Evolutionary conservation across 2,888 invertebrate species (phyloP), one percentile per base, ranked within the genome.

Genomic region (Lasioglossum marginatum): DNA sequence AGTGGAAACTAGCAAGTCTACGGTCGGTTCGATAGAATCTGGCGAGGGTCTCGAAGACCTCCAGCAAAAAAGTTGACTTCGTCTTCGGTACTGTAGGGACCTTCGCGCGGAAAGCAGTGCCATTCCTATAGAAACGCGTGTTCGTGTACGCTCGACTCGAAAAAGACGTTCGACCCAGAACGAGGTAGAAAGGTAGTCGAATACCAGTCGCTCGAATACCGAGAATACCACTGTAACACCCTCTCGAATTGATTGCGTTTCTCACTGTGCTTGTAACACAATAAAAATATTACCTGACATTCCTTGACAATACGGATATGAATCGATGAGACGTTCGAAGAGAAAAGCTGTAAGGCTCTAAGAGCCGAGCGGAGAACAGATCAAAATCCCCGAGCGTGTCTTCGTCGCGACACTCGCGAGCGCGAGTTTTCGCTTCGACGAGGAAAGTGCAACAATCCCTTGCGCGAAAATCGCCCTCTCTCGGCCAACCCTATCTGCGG

Each of bases 111-210:
- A 81, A 40, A 88, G 27, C 83, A 85, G 87, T 88, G 90, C 90
- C 90, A 90, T 90, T 90, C 87, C 88, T 89, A 81, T 82, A 81
- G 80, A 76, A 77, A 81, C 27, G 57, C 60, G 73, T 77, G 73
- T 83, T 89, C 78, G 82, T 57, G 77, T 73, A 45, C 60, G 73
- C 77, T 83, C 82, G 75, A 43, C 43, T 74, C 66, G 57, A 45
- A 72, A 45, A 57, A 71, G 66, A 70, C 60, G 76, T 74, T 77
- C 82, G 78, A 87, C 10, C 66, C 31, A 2, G 68, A 19, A 34
- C 75, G 57, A 23, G 77, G 48, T 40, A 48, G 72, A 70, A 77
- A 77, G 85, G 48, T 81, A 79, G 79, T 73, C 66, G 76, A 81
- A 45, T 71, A 73, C 57, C 79, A 34, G 23, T 37, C 57, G 43